Evolutionary conservation across 2,797 vertebrate species (phyloP).

Genomic region (Garrulus glandarius): DNA sequence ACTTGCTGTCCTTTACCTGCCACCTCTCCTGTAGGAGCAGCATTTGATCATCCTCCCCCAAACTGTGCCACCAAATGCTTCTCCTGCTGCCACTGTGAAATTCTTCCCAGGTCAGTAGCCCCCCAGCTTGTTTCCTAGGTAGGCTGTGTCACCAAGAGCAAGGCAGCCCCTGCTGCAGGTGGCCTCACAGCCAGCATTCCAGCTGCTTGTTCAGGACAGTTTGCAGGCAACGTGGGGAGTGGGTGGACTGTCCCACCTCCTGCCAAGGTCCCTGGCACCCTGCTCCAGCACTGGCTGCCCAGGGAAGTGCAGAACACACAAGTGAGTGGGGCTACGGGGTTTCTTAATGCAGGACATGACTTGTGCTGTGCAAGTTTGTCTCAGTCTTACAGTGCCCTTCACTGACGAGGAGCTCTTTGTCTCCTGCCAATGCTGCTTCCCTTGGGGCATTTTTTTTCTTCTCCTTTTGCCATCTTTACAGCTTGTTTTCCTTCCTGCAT

Average conservation of each 20-base stretch:
- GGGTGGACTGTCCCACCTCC: neutral
- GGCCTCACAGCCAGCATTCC: neutral
- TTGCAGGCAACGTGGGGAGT: neutral
- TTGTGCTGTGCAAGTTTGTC: neutral
- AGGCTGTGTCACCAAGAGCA: neutral
- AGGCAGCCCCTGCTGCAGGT: neutral
- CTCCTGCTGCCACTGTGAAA: neutral
- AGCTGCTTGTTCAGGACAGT: neutral
- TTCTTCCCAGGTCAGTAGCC: neutral
- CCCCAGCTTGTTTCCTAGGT: neutral
- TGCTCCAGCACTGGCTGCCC: neutral
- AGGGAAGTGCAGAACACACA: neutral
- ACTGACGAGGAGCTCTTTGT: neutral
- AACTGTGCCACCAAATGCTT: neutral
- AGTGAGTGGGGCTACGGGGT: accelerated
- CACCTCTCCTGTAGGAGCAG: neutral
- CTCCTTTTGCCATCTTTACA: slow-evolving; percentile 29
- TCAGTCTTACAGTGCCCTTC: neutral
- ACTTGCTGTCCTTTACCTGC: neutral
- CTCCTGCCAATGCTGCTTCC: neutral
- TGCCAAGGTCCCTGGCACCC: neutral
- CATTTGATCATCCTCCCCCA: neutral
- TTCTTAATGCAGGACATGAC: neutral
- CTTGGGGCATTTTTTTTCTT: neutral
- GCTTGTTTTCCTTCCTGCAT: slow-evolving; percentile 47